These are phyloP conservation scores for Caenorhabditis macrosperma DNA, from an alignment of 2,888 invertebrate genomes.

Conservation along the genomic window DNA sequence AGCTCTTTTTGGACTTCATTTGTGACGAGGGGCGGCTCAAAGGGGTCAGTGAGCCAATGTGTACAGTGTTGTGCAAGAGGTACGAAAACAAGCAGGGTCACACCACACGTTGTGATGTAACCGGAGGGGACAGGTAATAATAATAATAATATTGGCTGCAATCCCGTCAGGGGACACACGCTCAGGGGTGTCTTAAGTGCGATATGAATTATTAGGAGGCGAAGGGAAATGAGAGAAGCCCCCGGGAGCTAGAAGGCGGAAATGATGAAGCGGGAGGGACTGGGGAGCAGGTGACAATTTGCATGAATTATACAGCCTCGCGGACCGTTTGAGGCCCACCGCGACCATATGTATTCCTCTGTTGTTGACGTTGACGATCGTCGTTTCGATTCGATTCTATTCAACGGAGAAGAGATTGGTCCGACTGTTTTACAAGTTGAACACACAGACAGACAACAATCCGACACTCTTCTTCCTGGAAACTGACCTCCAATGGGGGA, in stretches of 20 bases:
- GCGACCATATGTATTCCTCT: slow-evolving; percentile 46
- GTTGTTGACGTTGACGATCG: slow-evolving; percentile 48
- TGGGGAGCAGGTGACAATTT: slow-evolving; percentile 55
- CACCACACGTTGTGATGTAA: slow-evolving; percentile 25
- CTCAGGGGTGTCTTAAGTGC: slow-evolving; percentile 16
- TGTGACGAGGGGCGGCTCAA: neutral
- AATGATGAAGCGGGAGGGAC: slow-evolving; percentile 33
- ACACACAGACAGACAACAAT: neutral
- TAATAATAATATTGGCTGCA: slow-evolving; percentile 36
- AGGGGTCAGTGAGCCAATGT: slow-evolving; percentile 27
- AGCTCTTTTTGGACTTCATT: slow-evolving; percentile 13
- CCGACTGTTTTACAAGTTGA: slow-evolving; percentile 43
- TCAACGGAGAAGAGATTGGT: slow-evolving; percentile 24
- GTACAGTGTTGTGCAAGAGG: slow-evolving; percentile 47
- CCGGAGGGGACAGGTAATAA: slow-evolving; percentile 20
- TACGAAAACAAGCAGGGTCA: slow-evolving; percentile 20
- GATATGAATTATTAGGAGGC: slow-evolving; percentile 36
- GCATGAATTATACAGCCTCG: slow-evolving; percentile 58
- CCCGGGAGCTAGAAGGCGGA: slow-evolving; percentile 28
- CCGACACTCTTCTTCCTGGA: slow-evolving; percentile 2
- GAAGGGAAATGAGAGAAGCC: neutral
- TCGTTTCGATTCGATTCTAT: too few species aligned
- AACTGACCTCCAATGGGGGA: slow-evolving; percentile 32
- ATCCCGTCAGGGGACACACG: slow-evolving; percentile 23
- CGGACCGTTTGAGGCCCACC: slow-evolving; percentile 44